Evolutionary conservation across 2,113 vertebrate species (phyloP).

Genomic region (Holacanthus passer): DNA sequence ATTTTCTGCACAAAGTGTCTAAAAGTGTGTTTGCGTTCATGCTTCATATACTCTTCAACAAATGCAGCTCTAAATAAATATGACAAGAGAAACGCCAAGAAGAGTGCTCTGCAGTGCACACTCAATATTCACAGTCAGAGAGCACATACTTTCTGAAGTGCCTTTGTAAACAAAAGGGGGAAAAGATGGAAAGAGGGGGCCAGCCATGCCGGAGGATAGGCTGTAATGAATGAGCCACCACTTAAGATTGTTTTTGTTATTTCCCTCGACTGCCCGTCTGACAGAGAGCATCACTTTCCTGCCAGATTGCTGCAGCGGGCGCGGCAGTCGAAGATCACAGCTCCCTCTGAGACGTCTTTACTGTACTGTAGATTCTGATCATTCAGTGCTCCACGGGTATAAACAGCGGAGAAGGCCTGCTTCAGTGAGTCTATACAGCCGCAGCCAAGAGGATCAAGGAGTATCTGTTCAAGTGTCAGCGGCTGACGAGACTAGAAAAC

Average conservation of each 20-base stretch:
- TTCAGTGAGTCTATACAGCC: slow-evolving; percentile 51
- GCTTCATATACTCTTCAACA: slow-evolving; percentile 28
- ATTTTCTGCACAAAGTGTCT: not conserved
- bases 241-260: slow-evolving; percentile 80
- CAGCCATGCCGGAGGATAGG: slow-evolving; percentile 59
- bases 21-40: not conserved
- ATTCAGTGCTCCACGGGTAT: slow-evolving; percentile 45
- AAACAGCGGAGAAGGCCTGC: slow-evolving; percentile 64
- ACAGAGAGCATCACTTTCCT: slow-evolving; percentile 78
- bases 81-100: slow-evolving; percentile 7
- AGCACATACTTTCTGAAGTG: slow-evolving; percentile 68
- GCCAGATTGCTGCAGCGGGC: slow-evolving; percentile 62
- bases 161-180: slow-evolving; percentile 68
- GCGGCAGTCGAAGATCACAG: slow-evolving; percentile 49
- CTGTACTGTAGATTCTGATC: slow-evolving; percentile 66
- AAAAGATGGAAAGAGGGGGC: slow-evolving; percentile 58
- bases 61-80: slow-evolving; percentile 28
- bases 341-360: slow-evolving; percentile 47
- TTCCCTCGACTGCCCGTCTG: slow-evolving; percentile 68
- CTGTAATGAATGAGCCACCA: slow-evolving; percentile 72
- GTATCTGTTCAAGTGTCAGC: slow-evolving; percentile 58
- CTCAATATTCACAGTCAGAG: slow-evolving; percentile 57
- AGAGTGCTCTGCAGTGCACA: slow-evolving; percentile 14
- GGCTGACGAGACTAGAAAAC: slow-evolving; percentile 47
- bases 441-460: slow-evolving; percentile 60